Evolutionary conservation across 1,140 invertebrate species (phyloP), one percentile per base, ranked within the genome.

Genomic region (Helicoverpa zea): DNA sequence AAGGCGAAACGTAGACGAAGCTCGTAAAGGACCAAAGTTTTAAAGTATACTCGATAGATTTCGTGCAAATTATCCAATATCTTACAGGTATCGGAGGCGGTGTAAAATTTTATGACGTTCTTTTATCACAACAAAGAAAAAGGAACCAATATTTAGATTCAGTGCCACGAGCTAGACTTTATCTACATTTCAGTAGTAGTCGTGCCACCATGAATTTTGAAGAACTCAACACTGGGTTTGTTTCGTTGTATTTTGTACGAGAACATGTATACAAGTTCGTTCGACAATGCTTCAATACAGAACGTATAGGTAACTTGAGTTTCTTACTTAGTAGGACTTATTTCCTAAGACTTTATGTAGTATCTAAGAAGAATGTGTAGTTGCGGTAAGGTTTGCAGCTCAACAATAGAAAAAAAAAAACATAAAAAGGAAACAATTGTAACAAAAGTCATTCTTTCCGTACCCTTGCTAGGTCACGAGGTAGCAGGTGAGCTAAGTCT

Each of bases 91-190:
- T 13, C 49, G 66, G 14, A 23, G 18, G 5, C 16, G 66, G 49
- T 73, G 52, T 73, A 73, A 73, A 73, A 58, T 58, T 73, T 73
- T 73, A 73, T 73, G 52, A 73, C 14, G 63, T 66, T 29, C 29
- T 58, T 58, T 56, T 73, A 73, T 73, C 70, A 58, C 51, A 58
- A 73, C 70, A 73, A 73, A 73, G 70, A 58, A 73, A 73, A 58
- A 35, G 29, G 49, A 43, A 35, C 51, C 70, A 63, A 81, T 77
- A 68, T 73, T 72, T 58, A 75, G 59, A 76, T 76, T 61, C 73
- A 61, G 30, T 49, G 79, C 47, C 35, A 70, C 58, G 51, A 64
- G 49, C 79, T 74, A 73, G 79, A 80, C 79, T 80, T 54, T 61
- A 64, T 58, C 23, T 61, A 73, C 12, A 80, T 74, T 74, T 74